phyloP scores from a whole-genome alignment of 2,113 vertebrate species.

The Corythaixoides concolor region DNA sequence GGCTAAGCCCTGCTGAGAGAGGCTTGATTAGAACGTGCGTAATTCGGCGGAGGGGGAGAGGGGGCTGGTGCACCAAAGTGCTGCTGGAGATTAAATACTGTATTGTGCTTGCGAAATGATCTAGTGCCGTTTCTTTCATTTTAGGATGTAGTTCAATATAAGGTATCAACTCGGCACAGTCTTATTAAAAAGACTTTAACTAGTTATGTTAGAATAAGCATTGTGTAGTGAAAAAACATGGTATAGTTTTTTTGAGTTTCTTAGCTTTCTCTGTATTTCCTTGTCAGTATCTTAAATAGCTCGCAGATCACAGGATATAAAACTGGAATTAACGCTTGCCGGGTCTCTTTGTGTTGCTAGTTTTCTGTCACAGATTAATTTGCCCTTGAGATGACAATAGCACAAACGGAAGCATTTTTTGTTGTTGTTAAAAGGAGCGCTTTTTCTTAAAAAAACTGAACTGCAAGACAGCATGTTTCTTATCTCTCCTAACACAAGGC shows the following conservation, averaged over 20 bases:
- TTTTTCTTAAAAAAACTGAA: conserved; percentile 2
- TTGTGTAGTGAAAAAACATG: background rate
- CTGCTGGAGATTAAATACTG: background rate
- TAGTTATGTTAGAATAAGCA: background rate
- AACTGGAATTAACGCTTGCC: background rate
- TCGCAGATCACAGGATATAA: background rate
- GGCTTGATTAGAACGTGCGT: conserved; percentile 1
- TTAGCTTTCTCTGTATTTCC: background rate
- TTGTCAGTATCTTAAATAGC: background rate
- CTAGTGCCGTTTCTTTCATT: conserved; percentile 1
- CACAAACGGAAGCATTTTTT: background rate
- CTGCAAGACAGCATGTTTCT: background rate
- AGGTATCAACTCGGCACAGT: background rate
- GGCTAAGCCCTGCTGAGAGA: conserved; percentile 15
- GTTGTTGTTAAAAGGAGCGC: background rate
- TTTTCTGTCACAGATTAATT: background rate
- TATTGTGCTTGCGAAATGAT: conserved; percentile 12
- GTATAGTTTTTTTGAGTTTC: background rate
- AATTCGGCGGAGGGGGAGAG: background rate
- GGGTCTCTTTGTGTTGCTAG: background rate
- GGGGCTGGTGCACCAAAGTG: conserved; percentile 4
- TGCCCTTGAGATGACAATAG: background rate
- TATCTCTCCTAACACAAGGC: background rate
- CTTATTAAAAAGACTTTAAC: background rate
- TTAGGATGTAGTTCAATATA: background rate